phyloP scores from a whole-genome alignment of 1,140 invertebrate genomes.

The Adelges cooleyi region DNA sequence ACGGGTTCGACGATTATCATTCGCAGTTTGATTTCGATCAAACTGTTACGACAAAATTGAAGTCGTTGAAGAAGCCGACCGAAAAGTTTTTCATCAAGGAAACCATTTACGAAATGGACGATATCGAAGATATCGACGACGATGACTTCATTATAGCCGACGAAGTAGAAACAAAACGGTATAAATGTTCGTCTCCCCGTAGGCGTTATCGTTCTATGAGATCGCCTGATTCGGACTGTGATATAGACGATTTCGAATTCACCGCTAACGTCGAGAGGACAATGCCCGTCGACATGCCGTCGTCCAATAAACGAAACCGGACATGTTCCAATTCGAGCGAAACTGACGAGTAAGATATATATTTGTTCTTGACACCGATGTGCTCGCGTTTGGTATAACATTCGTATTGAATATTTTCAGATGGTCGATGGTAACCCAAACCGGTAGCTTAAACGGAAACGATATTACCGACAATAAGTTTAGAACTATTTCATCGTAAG shows the following conservation, averaged over 20 bases:
- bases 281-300: neutral
- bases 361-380: no score
- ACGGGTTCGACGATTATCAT: neutral
- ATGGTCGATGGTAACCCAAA: conserved; percentile 17
- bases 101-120: conserved; percentile 21
- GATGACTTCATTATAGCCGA: neutral
- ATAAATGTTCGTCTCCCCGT: conserved; percentile 13
- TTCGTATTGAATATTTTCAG: neutral
- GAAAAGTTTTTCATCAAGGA: conserved; percentile 13
- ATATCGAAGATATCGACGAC: neutral
- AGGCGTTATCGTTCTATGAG: neutral
- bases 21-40: conserved; percentile 3
- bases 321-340: conserved; percentile 13
- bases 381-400: no score
- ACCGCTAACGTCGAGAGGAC: neutral
- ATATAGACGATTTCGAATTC: neutral
- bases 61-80: neutral
- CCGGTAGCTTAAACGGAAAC: conserved; percentile 12
- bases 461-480: neutral
- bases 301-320: neutral
- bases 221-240: neutral
- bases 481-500: conserved; percentile 10
- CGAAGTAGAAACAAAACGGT: conserved; percentile 16
- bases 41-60: neutral
- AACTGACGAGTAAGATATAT: conserved; percentile 11